These are phyloP conservation scores for Agrenia bidenticulata DNA, from an alignment of 2,888 invertebrate species.

Conservation along the genomic window DNA sequence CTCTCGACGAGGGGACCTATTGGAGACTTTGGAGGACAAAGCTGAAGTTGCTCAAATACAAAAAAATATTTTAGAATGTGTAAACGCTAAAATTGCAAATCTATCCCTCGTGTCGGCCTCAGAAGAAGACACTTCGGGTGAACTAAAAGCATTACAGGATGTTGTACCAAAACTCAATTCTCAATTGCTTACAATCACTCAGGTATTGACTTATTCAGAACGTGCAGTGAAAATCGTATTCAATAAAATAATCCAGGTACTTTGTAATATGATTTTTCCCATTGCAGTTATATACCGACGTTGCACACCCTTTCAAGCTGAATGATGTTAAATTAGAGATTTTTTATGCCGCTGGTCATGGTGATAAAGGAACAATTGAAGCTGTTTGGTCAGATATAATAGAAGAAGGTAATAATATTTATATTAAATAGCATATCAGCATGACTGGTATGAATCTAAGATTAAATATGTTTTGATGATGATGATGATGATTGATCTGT, in stretches of 20 bases:
- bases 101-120: constrained; percentile 55
- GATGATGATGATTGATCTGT: too few relatives aligned
- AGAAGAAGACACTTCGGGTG: constrained; percentile 42
- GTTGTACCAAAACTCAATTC: constrained; percentile 74
- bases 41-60: constrained; percentile 87
- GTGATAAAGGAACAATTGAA: constrained; percentile 82
- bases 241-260: not conserved
- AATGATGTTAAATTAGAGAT: constrained; percentile 94
- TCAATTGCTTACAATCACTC: constrained; percentile 81
- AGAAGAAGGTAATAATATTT: constrained; percentile 56
- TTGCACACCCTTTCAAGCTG: constrained; percentile 83
- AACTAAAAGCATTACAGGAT: constrained; percentile 55
- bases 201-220: constrained; percentile 62
- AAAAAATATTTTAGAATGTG: constrained; percentile 64
- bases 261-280: not conserved
- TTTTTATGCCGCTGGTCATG: constrained; percentile 90
- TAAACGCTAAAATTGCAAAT: constrained; percentile 60
- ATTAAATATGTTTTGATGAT: too few relatives aligned
- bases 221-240: not conserved
- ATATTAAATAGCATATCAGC: too few relatives aligned
- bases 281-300: constrained; percentile 78
- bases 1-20: constrained; percentile 74
- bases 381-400: constrained; percentile 88
- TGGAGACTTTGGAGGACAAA: constrained; percentile 88
- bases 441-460: too few relatives aligned